Evolutionary conservation across 2,888 invertebrate species (phyloP).

Genomic region (Parochlus steinenii): DNA sequence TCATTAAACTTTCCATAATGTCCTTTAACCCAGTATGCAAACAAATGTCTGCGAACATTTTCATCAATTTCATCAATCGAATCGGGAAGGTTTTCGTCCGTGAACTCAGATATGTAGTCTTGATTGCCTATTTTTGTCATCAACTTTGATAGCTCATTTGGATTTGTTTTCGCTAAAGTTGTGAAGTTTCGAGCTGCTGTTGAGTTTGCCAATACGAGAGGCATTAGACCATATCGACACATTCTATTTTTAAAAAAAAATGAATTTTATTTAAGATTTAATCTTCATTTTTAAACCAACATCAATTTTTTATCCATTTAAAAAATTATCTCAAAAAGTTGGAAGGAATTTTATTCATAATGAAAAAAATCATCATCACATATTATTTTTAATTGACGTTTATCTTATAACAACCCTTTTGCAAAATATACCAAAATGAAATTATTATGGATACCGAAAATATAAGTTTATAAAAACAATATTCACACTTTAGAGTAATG

Average conservation of each 20-base stretch:
- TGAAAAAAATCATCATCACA: too few relatives aligned
- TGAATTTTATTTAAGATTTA: conserved; percentile 1
- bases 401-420: too few relatives aligned
- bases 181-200: conserved; percentile 39
- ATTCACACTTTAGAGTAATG: too few relatives aligned
- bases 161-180: conserved; percentile 26
- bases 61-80: conserved; percentile 18
- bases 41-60: conserved; percentile 23
- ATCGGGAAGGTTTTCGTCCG: conserved; percentile 15
- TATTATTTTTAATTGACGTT: too few relatives aligned
- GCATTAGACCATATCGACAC: conserved; percentile 26
- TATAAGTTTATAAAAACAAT: too few relatives aligned
- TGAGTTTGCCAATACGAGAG: conserved; percentile 33
- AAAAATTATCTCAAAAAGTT: too few relatives aligned
- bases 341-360: too few relatives aligned
- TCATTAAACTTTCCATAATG: conserved; percentile 22
- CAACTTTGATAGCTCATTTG: conserved; percentile 20
- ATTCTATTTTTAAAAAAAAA: conserved; percentile 16
- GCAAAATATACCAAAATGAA: too few relatives aligned
- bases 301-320: too few relatives aligned
- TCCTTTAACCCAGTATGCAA: conserved; percentile 27
- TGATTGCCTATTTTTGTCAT: conserved; percentile 21
- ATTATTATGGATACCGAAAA: too few relatives aligned
- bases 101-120: conserved; percentile 21
- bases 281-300: neutral